Evolutionary conservation across 2,888 invertebrate genomes (phyloP).

Genomic region (Metellina segmentata): DNA sequence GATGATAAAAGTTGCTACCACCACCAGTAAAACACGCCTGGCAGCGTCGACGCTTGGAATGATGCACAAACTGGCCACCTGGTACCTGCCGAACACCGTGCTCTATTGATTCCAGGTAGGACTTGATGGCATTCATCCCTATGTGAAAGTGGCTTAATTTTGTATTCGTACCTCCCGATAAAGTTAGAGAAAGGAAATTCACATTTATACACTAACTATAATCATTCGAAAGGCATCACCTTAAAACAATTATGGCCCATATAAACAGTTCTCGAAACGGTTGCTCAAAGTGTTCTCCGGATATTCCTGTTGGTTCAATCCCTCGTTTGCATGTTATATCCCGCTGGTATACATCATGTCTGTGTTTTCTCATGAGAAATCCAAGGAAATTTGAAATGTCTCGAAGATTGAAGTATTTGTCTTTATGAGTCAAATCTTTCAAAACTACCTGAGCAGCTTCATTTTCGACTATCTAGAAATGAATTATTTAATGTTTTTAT

Average conservation of each 20-base stretch:
- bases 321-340: conserved; percentile 73
- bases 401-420: conserved; percentile 60
- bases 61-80: no score
- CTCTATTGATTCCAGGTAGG: no score
- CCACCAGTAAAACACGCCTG: no score
- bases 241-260: conserved; percentile 78
- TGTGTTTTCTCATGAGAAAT: conserved; percentile 66
- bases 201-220: neutral
- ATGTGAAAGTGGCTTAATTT: no score
- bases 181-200: neutral
- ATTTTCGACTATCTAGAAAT: conserved; percentile 66
- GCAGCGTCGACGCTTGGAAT: no score
- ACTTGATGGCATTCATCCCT: no score
- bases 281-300: conserved; percentile 74
- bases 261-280: conserved; percentile 79
- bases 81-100: no score
- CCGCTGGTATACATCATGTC: conserved; percentile 68
- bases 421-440: conserved; percentile 71
- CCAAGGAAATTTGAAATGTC: conserved; percentile 69
- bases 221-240: conserved; percentile 47
- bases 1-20: no score
- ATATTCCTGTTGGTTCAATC: conserved; percentile 69
- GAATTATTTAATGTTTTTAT: neutral
- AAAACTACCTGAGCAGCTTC: conserved; percentile 71
- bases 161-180: no score